phyloP scores from a whole-genome alignment of 2,888 invertebrate genomes.

The Ceratothoa steindachneri region DNA sequence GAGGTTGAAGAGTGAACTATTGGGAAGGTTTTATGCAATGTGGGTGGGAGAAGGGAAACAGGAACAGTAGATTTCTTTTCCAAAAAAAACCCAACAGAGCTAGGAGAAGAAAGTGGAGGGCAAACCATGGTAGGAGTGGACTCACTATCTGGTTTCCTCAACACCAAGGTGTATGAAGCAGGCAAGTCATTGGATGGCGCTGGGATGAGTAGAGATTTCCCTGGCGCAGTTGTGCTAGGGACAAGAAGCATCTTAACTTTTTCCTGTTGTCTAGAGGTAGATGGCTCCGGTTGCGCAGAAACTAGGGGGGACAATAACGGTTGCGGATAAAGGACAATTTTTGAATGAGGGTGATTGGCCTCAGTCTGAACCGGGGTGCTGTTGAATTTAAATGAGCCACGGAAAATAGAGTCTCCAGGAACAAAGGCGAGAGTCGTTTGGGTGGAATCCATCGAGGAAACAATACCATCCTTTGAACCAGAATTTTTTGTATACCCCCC shows the following conservation, averaged over 20 bases:
- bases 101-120: neutral
- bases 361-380: neutral
- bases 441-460: neutral
- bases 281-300: neutral
- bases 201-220: neutral
- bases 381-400: neutral
- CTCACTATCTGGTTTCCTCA: neutral
- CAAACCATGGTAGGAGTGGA: neutral
- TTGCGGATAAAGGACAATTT: neutral
- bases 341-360: neutral
- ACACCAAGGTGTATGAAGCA: neutral
- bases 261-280: neutral
- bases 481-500: neutral
- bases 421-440: neutral
- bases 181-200: neutral
- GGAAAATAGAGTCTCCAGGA: neutral
- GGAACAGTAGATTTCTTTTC: neutral
- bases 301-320: too few relatives aligned
- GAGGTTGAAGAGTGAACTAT: neutral
- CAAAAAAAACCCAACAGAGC: neutral
- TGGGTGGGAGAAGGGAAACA: neutral
- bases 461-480: neutral
- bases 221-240: neutral
- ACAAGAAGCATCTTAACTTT: neutral
- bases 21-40: neutral